Conservation (phyloP, 2,888 invertebrate genomes). For the Ophion ellenae region DNA sequence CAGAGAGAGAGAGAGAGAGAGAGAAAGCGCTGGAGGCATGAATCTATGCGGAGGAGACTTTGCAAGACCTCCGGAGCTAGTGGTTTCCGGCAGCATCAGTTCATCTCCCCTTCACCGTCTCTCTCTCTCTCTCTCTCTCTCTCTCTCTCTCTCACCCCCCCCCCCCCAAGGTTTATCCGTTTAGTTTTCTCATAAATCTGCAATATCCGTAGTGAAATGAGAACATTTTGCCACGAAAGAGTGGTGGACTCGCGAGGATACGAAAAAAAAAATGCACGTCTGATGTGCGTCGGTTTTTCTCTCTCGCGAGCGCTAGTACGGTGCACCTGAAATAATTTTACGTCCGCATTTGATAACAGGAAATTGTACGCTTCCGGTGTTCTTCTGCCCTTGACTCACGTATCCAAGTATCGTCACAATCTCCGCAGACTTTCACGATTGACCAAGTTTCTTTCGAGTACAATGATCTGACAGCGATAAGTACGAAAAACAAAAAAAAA, state of each 20-base stretch:
- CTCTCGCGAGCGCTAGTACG: slow-evolving; percentile 2
- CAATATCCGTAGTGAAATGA: slow-evolving; percentile 61
- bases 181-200: slow-evolving; percentile 60
- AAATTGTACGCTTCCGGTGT: slow-evolving; percentile 25
- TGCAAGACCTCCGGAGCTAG: slow-evolving; percentile 38
- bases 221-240: slow-evolving; percentile 53
- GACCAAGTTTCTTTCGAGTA: background rate
- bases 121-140: background rate
- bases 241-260: background rate
- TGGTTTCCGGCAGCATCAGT: slow-evolving; percentile 62
- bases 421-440: background rate
- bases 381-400: background rate
- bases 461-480: no score
- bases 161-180: slow-evolving; percentile 56
- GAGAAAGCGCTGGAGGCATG: slow-evolving; percentile 18
- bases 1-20: background rate
- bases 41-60: slow-evolving; percentile 19
- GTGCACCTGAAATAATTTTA: slow-evolving; percentile 20
- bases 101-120: background rate
- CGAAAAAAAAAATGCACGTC: slow-evolving; percentile 11
- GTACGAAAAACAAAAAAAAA: no score
- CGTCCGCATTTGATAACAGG: slow-evolving; percentile 29
- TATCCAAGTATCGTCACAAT: background rate
- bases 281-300: background rate
- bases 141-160: background rate